A percentile compares a stretch with the other conserved stretches of the same genome.
Conservation (phyloP, 2,113 vertebrate genomes). For the Menidia beryllina region DNA sequence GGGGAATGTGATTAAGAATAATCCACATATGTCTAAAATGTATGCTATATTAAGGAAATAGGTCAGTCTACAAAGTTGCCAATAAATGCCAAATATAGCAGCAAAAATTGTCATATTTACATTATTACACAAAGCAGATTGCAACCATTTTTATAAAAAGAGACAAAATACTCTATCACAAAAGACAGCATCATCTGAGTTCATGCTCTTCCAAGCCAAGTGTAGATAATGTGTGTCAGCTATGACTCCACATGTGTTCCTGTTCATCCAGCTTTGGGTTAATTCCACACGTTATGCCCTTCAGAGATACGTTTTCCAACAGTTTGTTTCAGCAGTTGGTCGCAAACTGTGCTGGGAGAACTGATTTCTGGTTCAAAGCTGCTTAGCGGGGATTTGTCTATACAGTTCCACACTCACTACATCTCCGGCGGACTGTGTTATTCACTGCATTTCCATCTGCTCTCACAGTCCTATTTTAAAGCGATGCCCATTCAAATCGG, state of each 20-base stretch:
- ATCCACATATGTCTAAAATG: conserved; percentile 42
- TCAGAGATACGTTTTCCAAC: no score
- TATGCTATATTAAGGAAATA: conserved; percentile 35
- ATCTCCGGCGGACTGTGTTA: conserved; percentile 25
- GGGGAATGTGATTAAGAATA: conserved; percentile 42
- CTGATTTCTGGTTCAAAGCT: conserved; percentile 71
- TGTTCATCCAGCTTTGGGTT: conserved; percentile 45
- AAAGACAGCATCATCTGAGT: conserved; percentile 56
- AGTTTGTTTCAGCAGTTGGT: conserved; percentile 43
- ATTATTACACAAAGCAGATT: background rate
- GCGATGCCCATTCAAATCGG: conserved; percentile 17
- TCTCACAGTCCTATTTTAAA: conserved; percentile 40
- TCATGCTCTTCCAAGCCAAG: conserved; percentile 39
- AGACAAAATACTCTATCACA: background rate
- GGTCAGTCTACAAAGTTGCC: conserved; percentile 16
- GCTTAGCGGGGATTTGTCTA: conserved; percentile 75
- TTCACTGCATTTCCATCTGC: conserved; percentile 52
- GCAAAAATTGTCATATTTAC: background rate
- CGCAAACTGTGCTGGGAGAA: conserved; percentile 57
- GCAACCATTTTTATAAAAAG: conserved; percentile 4
- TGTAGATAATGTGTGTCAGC: conserved; percentile 48
- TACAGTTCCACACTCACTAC: conserved; percentile 55
- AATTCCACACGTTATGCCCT: conserved; percentile 39
- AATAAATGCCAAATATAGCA: background rate
- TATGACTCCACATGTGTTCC: conserved; percentile 22